A percentile compares a stretch with the other conserved stretches of the same genome.
phyloP scores from a whole-genome alignment of 2,113 vertebrate genomes.

The Rhinolophus ferrumequinum region DNA sequence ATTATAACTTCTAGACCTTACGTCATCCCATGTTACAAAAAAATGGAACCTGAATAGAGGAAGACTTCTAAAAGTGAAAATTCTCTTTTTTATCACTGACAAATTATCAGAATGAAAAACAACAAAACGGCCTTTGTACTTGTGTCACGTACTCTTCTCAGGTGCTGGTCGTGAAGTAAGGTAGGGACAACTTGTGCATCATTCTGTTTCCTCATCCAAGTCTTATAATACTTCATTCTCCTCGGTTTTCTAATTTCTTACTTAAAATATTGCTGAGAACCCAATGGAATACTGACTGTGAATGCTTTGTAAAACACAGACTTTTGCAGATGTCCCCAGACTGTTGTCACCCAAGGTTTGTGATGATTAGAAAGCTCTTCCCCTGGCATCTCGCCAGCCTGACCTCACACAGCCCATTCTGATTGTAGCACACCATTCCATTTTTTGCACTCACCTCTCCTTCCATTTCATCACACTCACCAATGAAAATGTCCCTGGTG shows the following conservation, averaged over 20 bases:
- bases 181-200: not conserved
- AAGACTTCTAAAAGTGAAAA: not conserved
- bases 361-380: not conserved
- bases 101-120: not conserved
- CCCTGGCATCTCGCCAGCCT: not conserved
- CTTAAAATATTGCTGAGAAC: not conserved
- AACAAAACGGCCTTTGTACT: not conserved
- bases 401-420: not conserved
- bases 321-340: not conserved
- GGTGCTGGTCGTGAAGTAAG: not conserved
- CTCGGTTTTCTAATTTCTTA: not conserved
- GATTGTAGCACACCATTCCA: accelerated
- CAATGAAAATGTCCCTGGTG: not conserved
- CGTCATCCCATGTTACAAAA: not conserved
- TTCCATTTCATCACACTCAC: not conserved
- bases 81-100: not conserved
- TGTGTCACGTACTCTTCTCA: not conserved
- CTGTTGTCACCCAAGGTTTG: not conserved
- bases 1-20: not conserved
- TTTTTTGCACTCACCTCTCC: not conserved
- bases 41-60: not conserved
- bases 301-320: not conserved
- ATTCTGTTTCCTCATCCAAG: not conserved
- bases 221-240: not conserved
- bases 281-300: not conserved